phyloP scores from a whole-genome alignment of 2,113 vertebrate genomes.

The Oryzias celebensis region DNA sequence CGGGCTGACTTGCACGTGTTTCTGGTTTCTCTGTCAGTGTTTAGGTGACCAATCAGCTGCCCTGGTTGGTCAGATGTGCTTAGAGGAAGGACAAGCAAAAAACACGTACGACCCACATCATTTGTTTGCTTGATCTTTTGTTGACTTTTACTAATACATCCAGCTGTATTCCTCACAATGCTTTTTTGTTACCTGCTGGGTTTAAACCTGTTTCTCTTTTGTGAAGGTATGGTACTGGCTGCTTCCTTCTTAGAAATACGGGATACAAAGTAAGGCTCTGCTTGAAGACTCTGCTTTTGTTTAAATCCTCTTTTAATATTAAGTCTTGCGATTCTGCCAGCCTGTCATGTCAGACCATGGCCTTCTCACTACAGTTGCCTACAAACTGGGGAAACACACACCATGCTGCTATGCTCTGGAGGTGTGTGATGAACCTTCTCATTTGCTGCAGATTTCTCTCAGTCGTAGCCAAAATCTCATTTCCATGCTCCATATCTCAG shows the following conservation, averaged over 20 bases:
- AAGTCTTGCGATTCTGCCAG: conserved; percentile 54
- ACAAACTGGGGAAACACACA: conserved; percentile 89
- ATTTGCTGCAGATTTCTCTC: neutral
- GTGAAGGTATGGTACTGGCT: conserved; percentile 93
- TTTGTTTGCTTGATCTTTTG: too few species aligned
- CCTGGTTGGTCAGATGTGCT: conserved; percentile 97
- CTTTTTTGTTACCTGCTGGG: neutral
- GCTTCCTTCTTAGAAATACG: conserved; percentile 93
- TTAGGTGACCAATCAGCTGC: conserved; percentile 98
- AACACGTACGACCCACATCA: conserved; percentile 85
- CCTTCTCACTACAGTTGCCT: conserved; percentile 92
- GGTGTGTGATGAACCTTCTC: conserved; percentile 56
- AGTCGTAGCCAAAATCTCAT: too few species aligned
- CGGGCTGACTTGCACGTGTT: too few species aligned
- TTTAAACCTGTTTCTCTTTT: neutral
- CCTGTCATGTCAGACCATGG: conserved; percentile 90
- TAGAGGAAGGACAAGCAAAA: conserved; percentile 92
- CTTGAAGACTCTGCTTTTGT: neutral
- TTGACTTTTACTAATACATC: too few species aligned
- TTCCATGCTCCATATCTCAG: neutral
- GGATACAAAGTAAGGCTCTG: conserved; percentile 82
- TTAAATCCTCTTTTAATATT: too few species aligned
- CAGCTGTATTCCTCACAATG: too few species aligned
- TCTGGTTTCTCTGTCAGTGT: conserved; percentile 78
- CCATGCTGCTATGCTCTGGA: conserved; percentile 90